These are phyloP conservation scores for Drusus annulatus DNA, from an alignment of 1,140 invertebrate species.

Conservation along the genomic window DNA sequence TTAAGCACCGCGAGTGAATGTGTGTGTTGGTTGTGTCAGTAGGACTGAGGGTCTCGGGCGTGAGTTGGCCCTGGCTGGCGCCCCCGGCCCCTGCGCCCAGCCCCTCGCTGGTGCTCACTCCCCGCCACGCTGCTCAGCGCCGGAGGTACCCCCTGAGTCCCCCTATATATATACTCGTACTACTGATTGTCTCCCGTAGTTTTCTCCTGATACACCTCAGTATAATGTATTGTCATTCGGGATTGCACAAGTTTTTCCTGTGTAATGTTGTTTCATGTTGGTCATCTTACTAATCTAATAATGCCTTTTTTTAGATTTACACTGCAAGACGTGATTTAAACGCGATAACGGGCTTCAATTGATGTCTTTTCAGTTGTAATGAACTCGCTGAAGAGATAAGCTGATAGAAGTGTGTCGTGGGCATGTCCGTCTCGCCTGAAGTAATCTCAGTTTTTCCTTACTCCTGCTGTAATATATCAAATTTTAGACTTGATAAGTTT, in stretches of 20 bases:
- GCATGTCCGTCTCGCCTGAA: too few species aligned
- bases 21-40: constrained; percentile 66
- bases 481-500: too few species aligned
- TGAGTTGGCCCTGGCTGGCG: constrained; percentile 72
- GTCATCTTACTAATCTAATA: constrained; percentile 56
- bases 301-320: constrained; percentile 55
- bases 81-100: constrained; percentile 70
- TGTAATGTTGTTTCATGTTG: constrained; percentile 57
- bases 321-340: constrained; percentile 50
- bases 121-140: constrained; percentile 63
- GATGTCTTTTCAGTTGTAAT: too few species aligned
- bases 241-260: constrained; percentile 59
- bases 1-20: constrained; percentile 57
- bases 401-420: too few species aligned
- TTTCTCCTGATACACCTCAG: constrained; percentile 47
- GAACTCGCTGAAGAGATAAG: too few species aligned
- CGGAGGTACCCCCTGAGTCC: constrained; percentile 63
- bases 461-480: too few species aligned
- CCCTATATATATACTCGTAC: constrained; percentile 27
- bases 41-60: constrained; percentile 76
- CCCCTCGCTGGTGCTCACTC: constrained; percentile 63
- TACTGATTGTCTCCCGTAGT: constrained; percentile 43
- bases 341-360: constrained; percentile 39
- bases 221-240: constrained; percentile 53
- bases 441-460: too few species aligned